phyloP scores from a whole-genome alignment of 2,888 invertebrate species.

The Cinara cedri region DNA sequence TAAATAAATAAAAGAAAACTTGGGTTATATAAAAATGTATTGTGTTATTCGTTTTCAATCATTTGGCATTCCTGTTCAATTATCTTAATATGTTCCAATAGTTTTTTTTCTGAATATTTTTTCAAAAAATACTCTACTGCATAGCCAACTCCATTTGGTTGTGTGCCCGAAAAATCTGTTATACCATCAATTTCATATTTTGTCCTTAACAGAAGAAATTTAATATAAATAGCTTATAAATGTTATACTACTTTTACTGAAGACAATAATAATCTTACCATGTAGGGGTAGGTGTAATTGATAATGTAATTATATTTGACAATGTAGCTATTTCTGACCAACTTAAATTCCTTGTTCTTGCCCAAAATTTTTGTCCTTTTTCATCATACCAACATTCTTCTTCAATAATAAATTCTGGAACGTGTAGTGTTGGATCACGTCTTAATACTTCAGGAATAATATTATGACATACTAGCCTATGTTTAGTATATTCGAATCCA shows the following conservation, averaged over 20 bases:
- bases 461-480: constrained; percentile 49
- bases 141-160: constrained; percentile 44
- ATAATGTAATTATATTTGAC: constrained; percentile 51
- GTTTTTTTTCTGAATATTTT: constrained; percentile 50
- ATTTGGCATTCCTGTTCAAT: constrained; percentile 52
- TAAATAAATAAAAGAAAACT: background rate
- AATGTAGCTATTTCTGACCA: constrained; percentile 53
- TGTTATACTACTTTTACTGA: too few species aligned
- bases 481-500: constrained; percentile 52
- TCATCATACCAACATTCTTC: constrained; percentile 55
- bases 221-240: too few species aligned
- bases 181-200: constrained; percentile 51
- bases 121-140: constrained; percentile 52
- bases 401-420: constrained; percentile 44
- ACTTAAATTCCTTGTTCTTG: constrained; percentile 53
- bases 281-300: constrained; percentile 36
- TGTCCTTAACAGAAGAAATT: constrained; percentile 21
- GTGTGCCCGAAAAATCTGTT: constrained; percentile 53
- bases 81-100: constrained; percentile 49
- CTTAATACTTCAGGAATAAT: constrained; percentile 50
- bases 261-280: constrained; percentile 24
- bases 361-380: constrained; percentile 57
- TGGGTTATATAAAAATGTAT: background rate
- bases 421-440: constrained; percentile 34
- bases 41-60: constrained; percentile 4